Base-by-base conservation (phyloP, 1,140 invertebrate species). In the Anastatus disparis region DNA sequence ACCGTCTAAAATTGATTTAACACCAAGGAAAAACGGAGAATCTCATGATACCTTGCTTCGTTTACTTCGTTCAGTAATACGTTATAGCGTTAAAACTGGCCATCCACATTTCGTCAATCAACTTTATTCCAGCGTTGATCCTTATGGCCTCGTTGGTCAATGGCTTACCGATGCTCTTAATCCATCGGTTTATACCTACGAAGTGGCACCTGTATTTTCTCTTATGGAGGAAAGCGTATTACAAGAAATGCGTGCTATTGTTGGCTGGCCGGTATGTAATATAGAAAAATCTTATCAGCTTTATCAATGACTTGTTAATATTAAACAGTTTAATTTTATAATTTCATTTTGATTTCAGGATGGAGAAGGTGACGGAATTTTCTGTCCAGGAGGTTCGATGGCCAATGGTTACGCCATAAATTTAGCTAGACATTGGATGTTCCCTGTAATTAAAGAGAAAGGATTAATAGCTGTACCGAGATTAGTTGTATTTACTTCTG, bases 361-460 rank as follows among this genome's bases (percentile, higher is more conserved):
- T 12, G 93, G 92, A 0, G 86, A 89, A 48, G 92, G 91, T 0
- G 91, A 93, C 13, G 97, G 95, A 0, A 95, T 98, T 52, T 98
- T 99, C 84, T 95, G 94, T 78, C 97, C 97, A 10, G 97, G 97
- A 31, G 97, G 97, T 0, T 97, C 96, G 1, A 93, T 98, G 74
- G 93, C 96, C 2, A 99, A 99, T 81, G 93, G 97, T 68, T 99
- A 99, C 81, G 96, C 94, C 13, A 95, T 99, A 64, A 94, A 94
- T 78, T 90, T 95, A 68, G 97, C 97, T 2, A 86, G 97, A 40
- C 92, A 94, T 78, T 83, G 90, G 72, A 80, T 74, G 61, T 81
- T 76, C 53, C 82, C 82, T 9, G 67, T 75, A 65, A 87, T 89
- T 10, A 87, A 95, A 90, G 89, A 85, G 73, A 88, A 89, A 78